phyloP scores from a whole-genome alignment of 2,888 invertebrate species.

The Agrochola litura region DNA sequence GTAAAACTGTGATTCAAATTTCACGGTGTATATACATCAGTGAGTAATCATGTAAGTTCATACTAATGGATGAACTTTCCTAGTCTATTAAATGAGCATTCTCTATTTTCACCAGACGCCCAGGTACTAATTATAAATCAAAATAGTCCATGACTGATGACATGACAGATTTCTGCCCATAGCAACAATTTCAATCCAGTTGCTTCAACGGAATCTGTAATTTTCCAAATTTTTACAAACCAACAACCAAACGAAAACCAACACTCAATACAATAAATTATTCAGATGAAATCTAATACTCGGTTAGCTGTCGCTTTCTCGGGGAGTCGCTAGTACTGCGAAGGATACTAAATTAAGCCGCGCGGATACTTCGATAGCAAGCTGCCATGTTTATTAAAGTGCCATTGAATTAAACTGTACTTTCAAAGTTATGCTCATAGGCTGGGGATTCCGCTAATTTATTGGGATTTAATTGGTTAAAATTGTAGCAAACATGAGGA shows the following conservation, averaged over 20 bases:
- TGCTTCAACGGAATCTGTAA: neutral
- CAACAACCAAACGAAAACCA: constrained; percentile 31
- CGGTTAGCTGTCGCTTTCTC: constrained; percentile 58
- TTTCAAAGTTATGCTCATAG: constrained; percentile 53
- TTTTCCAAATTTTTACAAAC: neutral
- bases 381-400: constrained; percentile 63
- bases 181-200: neutral
- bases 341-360: constrained; percentile 53
- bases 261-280: constrained; percentile 57
- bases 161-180: neutral
- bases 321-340: constrained; percentile 20
- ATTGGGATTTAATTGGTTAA: neutral
- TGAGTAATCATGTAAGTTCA: no score
- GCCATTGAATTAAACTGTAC: constrained; percentile 62
- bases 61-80: no score
- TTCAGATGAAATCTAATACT: constrained; percentile 63
- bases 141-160: no score
- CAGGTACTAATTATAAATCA: no score
- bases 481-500: neutral
- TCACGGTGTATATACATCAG: no score
- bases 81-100: no score
- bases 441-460: constrained; percentile 37
- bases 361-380: constrained; percentile 50
- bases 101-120: no score
- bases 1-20: no score